A percentile compares a stretch with the other conserved stretches of the same genome.
Conservation (phyloP, 2,797 vertebrate genomes). For the Coreius guichenoti region DNA sequence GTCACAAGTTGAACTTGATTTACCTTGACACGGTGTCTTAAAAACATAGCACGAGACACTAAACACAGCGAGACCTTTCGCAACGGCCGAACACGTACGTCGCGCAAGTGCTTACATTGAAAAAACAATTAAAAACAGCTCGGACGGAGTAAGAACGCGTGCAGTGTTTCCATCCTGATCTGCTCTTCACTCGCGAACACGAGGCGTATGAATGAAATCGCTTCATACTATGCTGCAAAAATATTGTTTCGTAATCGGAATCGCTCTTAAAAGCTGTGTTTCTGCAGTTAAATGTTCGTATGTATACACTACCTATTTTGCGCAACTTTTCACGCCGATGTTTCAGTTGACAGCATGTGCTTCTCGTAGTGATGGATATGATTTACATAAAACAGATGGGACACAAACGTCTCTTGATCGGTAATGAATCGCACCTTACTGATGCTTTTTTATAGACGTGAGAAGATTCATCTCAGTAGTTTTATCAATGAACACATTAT, state of each 20-base stretch:
- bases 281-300: neutral
- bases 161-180: constrained; percentile 77
- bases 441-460: neutral
- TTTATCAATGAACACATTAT: constrained; percentile 69
- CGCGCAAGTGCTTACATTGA: neutral
- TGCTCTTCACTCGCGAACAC: constrained; percentile 60
- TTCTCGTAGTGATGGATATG: neutral
- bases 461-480: constrained; percentile 25
- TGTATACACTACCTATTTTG: neutral
- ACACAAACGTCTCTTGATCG: constrained; percentile 2
- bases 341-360: constrained; percentile 12
- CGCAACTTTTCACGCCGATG: constrained; percentile 24
- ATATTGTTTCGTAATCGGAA: neutral
- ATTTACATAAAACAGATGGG: constrained; percentile 29
- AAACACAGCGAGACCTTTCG: neutral
- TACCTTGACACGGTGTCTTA: neutral
- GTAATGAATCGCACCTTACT: constrained; percentile 14
- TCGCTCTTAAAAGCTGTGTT: neutral
- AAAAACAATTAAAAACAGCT: neutral
- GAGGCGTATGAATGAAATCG: constrained; percentile 7
- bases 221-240: neutral
- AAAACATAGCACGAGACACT: neutral
- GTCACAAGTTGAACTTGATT: constrained; percentile 9
- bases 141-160: constrained; percentile 14
- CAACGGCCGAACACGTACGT: too few relatives aligned